A percentile compares a stretch with the other conserved stretches of the same genome.
Evolutionary conservation across 2,797 vertebrate species (phyloP).

Genomic region (Danio tinwini): DNA sequence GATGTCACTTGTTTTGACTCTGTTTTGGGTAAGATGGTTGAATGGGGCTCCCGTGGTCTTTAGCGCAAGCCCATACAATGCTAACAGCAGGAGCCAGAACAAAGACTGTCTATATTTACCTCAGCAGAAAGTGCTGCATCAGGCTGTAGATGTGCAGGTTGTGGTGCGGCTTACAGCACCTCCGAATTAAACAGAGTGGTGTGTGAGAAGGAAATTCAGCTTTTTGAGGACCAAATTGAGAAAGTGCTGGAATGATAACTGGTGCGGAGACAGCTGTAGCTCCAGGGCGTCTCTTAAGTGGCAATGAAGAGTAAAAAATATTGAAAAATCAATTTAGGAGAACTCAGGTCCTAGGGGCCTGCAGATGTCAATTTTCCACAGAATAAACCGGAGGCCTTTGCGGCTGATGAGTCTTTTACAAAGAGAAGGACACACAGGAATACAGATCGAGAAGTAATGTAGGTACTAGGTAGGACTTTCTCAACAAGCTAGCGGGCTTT

Average conservation of each 20-base stretch:
- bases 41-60: slow-evolving; percentile 16
- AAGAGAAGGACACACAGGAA: background rate
- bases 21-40: slow-evolving; percentile 11
- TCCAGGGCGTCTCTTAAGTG: slow-evolving; percentile 4
- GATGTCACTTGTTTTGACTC: slow-evolving; percentile 15
- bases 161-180: background rate
- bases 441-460: slow-evolving; percentile 15
- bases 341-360: slow-evolving; percentile 7
- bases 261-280: slow-evolving; percentile 9
- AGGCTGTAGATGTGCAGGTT: slow-evolving; percentile 1
- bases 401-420: slow-evolving; percentile 1
- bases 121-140: slow-evolving; percentile 35
- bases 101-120: slow-evolving; percentile 36
- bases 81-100: slow-evolving; percentile 36
- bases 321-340: slow-evolving; percentile 31
- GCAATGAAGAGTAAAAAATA: background rate
- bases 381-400: slow-evolving; percentile 19
- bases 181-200: slow-evolving; percentile 25
- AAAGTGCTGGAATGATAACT: slow-evolving; percentile 3
- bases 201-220: slow-evolving; percentile 4
- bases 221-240: background rate
- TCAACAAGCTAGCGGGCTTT: background rate
- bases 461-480: background rate
- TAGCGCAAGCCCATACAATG: slow-evolving; percentile 24
- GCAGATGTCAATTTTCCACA: slow-evolving; percentile 8